Base-by-base conservation (phyloP, 2,888 invertebrate species). In the Tetragonisca angustula region DNA sequence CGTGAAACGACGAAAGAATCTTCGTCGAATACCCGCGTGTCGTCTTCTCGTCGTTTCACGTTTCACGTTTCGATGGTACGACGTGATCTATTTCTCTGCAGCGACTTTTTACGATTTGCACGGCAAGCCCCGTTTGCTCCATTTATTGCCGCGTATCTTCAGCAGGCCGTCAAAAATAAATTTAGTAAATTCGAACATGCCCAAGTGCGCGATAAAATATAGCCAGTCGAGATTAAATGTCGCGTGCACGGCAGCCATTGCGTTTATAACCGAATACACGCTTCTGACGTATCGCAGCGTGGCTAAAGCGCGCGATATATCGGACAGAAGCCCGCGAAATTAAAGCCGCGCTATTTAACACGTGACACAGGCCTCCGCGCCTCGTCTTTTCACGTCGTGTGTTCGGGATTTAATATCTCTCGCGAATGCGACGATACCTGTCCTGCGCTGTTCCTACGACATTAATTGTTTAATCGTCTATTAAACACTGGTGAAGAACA, bases 221-320 rank as follows among this genome's bases (percentile, higher is more conserved):
- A 24, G 4, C 43, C n/a, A 65, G 56, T 49, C 43, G 43, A 72
- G 77, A 77, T 77, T 77, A 77, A 77, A 77, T 32, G 72, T 24
- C 52, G 43, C 52, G 19, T 43, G 19, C 64, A 77, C 24, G 43
- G 43, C 64, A 49, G 36, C 27, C 32, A 43, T 32, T 15, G 27
- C 76, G 52, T 64, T 64, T 70, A 61, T 77, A 71, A 72, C 54
- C 19, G 64, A 71, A 49, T 77, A 56, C 64, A 43, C 17, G 72
- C 43, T 54, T 49, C 64, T 49, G 56, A 72, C 72, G 72, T 65
- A 72, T 77, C 54, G 72, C 62, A 11, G 52, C 49, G 27, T 19
- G 64, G 64, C 32, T 64, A 49, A 64, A 71, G 52, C 71, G 27
- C 17, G 43, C 36, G 43, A 72, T 77, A 72, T 71, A 71, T 77